These are phyloP conservation scores for Amblyraja radiata DNA, from an alignment of 2,797 vertebrate species.

Conservation along the genomic window DNA sequence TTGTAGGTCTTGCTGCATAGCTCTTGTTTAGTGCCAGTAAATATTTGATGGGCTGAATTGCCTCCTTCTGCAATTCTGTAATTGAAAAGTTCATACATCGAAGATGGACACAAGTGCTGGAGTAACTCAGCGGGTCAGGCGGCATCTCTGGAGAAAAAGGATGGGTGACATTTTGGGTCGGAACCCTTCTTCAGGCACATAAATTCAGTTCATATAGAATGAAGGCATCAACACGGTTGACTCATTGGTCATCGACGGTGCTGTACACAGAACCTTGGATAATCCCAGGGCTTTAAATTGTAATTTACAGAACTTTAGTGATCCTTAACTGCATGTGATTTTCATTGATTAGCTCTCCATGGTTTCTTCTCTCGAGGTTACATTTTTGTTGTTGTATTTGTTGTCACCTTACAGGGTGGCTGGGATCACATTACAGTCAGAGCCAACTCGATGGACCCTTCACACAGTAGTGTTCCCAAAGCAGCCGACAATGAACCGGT, in stretches of 20 bases:
- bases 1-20: no score
- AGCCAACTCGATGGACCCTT: conserved; percentile 69
- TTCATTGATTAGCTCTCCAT: not conserved
- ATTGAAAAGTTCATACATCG: no score
- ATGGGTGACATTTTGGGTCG: no score
- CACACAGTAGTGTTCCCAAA: conserved; percentile 46
- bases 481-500: not conserved
- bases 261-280: not conserved
- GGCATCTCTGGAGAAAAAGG: no score
- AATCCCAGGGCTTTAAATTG: not conserved
- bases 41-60: no score
- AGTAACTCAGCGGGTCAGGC: no score
- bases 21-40: no score
- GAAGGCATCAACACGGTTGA: not conserved
- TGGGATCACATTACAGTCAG: conserved; percentile 89
- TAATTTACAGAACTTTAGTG: not conserved
- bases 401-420: conserved; percentile 68
- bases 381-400: not conserved
- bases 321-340: not conserved
- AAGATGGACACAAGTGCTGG: no score
- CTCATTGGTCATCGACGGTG: not conserved
- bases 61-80: no score
- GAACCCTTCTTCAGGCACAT: no score
- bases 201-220: no score
- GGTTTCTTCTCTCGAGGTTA: not conserved